Conservation (phyloP, 2,113 vertebrate species). For the Oophaga pumilio region DNA sequence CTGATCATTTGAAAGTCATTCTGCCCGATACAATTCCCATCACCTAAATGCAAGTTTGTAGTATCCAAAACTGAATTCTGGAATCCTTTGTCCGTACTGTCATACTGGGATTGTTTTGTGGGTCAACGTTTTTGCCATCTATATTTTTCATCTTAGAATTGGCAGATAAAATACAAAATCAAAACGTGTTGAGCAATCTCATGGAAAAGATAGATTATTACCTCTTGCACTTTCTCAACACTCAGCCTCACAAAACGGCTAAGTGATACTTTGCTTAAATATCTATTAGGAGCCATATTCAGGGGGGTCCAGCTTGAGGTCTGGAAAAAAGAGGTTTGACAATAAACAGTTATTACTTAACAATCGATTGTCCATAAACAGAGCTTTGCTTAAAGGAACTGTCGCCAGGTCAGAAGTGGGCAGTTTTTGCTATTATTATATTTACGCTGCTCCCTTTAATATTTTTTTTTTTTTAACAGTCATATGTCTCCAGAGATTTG, state of each 20-base stretch:
- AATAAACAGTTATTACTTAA: not conserved
- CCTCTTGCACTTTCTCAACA: slow-evolving; percentile 72
- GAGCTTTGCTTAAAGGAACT: too few relatives aligned
- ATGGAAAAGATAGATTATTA: slow-evolving; percentile 46
- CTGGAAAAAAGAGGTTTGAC: not conserved
- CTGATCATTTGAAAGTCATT: too few relatives aligned
- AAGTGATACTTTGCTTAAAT: slow-evolving; percentile 64
- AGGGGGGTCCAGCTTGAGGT: slow-evolving; percentile 61
- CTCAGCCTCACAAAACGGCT: slow-evolving; percentile 76
- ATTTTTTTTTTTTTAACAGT: too few relatives aligned
- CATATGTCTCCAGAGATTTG: too few relatives aligned
- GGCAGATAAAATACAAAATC: not conserved
- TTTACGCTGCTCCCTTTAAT: too few relatives aligned
- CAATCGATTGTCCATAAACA: too few relatives aligned
- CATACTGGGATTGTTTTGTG: not conserved
- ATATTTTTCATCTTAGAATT: not conserved
- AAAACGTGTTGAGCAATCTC: not conserved
- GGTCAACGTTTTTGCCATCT: not conserved
- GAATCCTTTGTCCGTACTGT: not conserved
- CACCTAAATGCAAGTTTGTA: too few relatives aligned
- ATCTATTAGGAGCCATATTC: slow-evolving; percentile 58
- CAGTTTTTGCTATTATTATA: too few relatives aligned
- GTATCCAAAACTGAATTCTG: not conserved
- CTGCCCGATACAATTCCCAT: too few relatives aligned
- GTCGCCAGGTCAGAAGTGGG: too few relatives aligned